phyloP scores from a whole-genome alignment of 1,140 invertebrate genomes.

The Wasmannia auropunctata region DNA sequence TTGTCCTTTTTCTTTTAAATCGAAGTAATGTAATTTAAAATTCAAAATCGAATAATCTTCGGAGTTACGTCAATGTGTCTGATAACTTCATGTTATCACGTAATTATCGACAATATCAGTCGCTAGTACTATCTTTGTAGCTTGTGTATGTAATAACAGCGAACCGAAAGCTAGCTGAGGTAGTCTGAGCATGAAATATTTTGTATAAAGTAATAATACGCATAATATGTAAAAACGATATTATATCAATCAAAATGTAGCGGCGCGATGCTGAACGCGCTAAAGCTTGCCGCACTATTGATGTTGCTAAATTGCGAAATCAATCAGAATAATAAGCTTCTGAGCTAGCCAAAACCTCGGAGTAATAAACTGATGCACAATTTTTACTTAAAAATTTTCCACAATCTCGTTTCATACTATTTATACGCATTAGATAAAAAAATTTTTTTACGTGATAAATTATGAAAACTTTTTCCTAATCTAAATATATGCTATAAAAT shows the following conservation, averaged over 20 bases:
- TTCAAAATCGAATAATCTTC: neutral
- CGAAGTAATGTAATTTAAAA: neutral
- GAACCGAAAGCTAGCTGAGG: constrained; percentile 40
- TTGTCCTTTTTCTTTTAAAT: neutral
- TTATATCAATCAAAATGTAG: constrained; percentile 61
- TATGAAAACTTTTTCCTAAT: neutral
- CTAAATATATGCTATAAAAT: neutral
- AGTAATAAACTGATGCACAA: constrained; percentile 67
- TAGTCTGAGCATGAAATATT: constrained; percentile 52
- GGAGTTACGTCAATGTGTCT: neutral
- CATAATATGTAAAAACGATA: constrained; percentile 66
- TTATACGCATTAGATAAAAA: neutral
- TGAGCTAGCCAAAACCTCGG: constrained; percentile 76
- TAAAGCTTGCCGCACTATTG: constrained; percentile 75
- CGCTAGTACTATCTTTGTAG: constrained; percentile 18
- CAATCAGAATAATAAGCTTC: constrained; percentile 77
- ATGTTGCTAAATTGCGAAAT: constrained; percentile 77
- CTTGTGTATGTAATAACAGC: constrained; percentile 31
- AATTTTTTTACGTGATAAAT: neutral
- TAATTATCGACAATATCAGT: neutral
- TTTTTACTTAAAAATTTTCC: neutral
- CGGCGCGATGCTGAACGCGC: constrained; percentile 74
- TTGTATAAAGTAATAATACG: constrained; percentile 55
- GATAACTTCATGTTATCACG: neutral
- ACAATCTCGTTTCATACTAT: neutral